Evolutionary conservation across 2,113 vertebrate genomes (phyloP).

Genomic region (Spea multiplicata): DNA sequence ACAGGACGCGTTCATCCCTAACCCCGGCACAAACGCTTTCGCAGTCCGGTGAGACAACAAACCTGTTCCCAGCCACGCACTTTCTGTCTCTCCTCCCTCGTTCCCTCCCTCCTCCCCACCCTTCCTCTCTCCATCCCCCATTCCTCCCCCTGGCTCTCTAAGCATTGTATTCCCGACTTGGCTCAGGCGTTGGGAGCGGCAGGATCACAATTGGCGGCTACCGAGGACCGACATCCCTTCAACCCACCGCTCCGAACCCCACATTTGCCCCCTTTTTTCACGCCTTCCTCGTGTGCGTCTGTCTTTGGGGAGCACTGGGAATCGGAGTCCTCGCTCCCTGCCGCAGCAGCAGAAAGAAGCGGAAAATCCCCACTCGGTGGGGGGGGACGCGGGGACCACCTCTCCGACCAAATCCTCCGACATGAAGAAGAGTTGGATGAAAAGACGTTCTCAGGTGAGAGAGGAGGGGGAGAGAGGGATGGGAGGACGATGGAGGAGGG

Average conservation of each 20-base stretch:
- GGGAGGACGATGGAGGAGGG: conserved; percentile 47
- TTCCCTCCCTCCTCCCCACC: conserved; percentile 10
- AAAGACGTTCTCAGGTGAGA: conserved; percentile 90
- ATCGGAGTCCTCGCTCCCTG: background rate
- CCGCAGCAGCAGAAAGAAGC: conserved; percentile 19
- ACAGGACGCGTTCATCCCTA: too few species aligned
- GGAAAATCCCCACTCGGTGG: background rate
- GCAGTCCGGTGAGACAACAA: conserved; percentile 13
- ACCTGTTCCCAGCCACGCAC: background rate
- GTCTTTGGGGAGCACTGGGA: background rate
- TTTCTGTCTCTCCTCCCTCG: conserved; percentile 27
- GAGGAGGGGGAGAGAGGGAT: conserved; percentile 54
- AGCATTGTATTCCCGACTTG: conserved; percentile 40
- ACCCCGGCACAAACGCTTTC: too few species aligned
- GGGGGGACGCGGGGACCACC: too few species aligned
- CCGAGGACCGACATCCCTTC: conserved; percentile 27
- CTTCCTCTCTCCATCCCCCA: conserved; percentile 5
- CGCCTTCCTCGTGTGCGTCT: background rate
- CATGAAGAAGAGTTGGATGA: conserved; percentile 91
- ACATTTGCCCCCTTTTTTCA: background rate
- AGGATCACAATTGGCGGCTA: conserved; percentile 36
- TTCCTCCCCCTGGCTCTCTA: conserved; percentile 35
- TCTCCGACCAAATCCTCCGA: conserved; percentile 26
- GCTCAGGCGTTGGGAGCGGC: conserved; percentile 35
- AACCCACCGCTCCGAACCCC: background rate